Conservation (phyloP, 2,113 vertebrate species). For the Protobothrops flavoviridis region DNA sequence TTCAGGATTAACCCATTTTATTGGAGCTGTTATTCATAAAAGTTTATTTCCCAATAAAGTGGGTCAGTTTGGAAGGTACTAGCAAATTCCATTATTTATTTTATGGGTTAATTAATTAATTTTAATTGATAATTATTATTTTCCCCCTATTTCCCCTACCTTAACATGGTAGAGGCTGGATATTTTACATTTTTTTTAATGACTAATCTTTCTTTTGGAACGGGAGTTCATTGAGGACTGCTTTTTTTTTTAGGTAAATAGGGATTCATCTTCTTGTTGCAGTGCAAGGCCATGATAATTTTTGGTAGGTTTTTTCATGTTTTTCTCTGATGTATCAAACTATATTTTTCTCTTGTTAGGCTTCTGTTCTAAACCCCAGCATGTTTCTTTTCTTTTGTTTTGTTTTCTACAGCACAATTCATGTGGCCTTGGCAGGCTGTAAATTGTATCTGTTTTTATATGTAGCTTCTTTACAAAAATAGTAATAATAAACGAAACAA, state of each 20-base stretch:
- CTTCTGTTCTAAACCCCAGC: not conserved
- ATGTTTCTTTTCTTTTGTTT: not conserved
- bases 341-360: not conserved
- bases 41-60: not conserved
- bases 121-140: not conserved
- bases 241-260: not conserved
- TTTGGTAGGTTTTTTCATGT: not conserved
- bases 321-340: not conserved
- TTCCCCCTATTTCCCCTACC: not conserved
- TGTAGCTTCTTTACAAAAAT: not conserved
- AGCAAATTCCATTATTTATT: not conserved
- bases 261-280: not conserved
- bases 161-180: not conserved
- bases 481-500: not conserved
- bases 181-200: not conserved
- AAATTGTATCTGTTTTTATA: slow-evolving; percentile 24
- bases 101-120: not conserved
- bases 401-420: slow-evolving; percentile 9
- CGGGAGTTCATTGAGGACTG: not conserved
- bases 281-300: not conserved
- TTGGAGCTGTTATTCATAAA: not conserved
- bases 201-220: not conserved
- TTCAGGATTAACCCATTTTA: not conserved
- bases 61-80: not conserved
- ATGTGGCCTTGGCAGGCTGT: not conserved